These are phyloP conservation scores for Drosophila pallidifrons DNA, from an alignment of 1,140 invertebrate genomes.

Conservation along the genomic window DNA sequence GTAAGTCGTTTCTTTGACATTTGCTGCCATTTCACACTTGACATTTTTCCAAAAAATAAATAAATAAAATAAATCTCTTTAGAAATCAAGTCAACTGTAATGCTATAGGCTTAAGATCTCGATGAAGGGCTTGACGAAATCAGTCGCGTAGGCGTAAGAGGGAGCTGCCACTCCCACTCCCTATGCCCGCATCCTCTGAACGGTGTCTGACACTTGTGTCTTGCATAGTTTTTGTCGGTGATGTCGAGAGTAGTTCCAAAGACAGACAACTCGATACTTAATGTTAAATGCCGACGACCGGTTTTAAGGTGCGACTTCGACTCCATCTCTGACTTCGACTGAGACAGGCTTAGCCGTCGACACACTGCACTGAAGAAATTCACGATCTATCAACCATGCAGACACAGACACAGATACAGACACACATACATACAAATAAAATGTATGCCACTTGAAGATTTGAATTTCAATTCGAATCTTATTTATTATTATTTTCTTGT, in stretches of 20 bases:
- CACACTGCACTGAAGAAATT: conserved; percentile 37
- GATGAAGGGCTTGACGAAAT: conserved; percentile 60
- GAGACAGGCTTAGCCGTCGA: conserved; percentile 10
- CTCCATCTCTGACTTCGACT: conserved; percentile 6
- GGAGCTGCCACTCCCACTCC: conserved; percentile 7
- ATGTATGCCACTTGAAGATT: conserved; percentile 59
- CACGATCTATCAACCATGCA: conserved; percentile 9
- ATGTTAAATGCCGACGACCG: conserved; percentile 70
- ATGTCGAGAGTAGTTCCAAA: conserved; percentile 47
- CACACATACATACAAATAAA: not conserved
- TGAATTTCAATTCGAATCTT: conserved; percentile 10
- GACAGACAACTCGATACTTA: conserved; percentile 37
- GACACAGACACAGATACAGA: too few species aligned
- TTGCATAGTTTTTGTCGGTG: conserved; percentile 50
- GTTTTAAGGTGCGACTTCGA: conserved; percentile 73
- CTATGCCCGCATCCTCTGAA: conserved; percentile 1
- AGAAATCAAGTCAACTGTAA: conserved; percentile 27
- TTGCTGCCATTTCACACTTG: conserved; percentile 69
- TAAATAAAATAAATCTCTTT: conserved; percentile 8
- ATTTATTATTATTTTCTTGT: conserved; percentile 4
- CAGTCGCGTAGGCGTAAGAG: conserved; percentile 52
- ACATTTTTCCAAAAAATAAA: conserved; percentile 56
- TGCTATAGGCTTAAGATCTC: conserved; percentile 11
- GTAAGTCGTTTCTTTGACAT: conserved; percentile 58
- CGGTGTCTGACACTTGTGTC: conserved; percentile 57